These are phyloP conservation scores for Unio pictorum DNA, from an alignment of 2,888 invertebrate genomes.

Conservation along the genomic window DNA sequence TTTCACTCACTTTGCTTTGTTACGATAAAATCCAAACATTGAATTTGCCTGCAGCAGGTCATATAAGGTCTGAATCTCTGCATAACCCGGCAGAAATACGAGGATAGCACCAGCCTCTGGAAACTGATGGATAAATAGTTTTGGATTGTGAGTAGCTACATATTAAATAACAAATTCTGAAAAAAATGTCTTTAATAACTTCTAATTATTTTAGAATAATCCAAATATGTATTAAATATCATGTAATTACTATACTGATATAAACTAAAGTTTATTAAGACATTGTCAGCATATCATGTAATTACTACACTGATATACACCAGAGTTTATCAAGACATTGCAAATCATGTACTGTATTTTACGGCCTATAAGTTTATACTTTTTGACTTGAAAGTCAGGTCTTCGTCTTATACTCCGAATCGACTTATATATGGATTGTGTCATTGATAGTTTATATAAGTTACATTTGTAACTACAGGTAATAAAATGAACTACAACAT, in stretches of 20 bases:
- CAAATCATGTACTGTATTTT: too few species aligned
- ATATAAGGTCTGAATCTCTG: constrained; percentile 68
- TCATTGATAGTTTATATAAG: too few species aligned
- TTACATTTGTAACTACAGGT: too few species aligned
- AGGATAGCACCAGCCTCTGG: constrained; percentile 81
- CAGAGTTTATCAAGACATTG: too few species aligned
- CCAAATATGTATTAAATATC: background rate
- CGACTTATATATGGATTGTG: too few species aligned
- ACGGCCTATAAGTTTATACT: too few species aligned
- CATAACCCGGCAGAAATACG: constrained; percentile 87
- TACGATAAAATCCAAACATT: constrained; percentile 47
- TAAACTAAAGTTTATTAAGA: too few species aligned
- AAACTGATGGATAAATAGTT: constrained; percentile 36
- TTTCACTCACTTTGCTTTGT: constrained; percentile 41
- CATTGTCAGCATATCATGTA: too few species aligned
- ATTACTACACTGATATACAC: too few species aligned
- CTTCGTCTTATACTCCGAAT: too few species aligned
- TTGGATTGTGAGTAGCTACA: background rate
- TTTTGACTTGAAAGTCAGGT: too few species aligned
- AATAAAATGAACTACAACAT: too few species aligned
- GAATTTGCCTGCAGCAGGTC: constrained; percentile 52
- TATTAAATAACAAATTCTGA: constrained; percentile 5
- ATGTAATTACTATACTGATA: background rate
- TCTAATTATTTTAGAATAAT: background rate
- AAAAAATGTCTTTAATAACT: background rate